A percentile compares a stretch with the other conserved stretches of the same genome.
phyloP scores from a whole-genome alignment of 2,888 invertebrate species.

The Philereme vetulata region DNA sequence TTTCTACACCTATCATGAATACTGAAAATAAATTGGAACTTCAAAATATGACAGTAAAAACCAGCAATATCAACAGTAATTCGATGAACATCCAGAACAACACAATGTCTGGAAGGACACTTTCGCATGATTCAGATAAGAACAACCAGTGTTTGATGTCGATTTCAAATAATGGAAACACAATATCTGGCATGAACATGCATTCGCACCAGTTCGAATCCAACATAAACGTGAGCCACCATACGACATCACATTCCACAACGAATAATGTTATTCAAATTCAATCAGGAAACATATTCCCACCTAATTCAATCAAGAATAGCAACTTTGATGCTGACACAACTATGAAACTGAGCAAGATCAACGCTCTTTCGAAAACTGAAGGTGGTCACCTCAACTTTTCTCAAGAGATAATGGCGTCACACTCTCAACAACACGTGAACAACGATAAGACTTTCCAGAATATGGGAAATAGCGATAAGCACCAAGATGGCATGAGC shows the following conservation, averaged over 20 bases:
- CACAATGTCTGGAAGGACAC: constrained; percentile 55
- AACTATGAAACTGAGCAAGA: constrained; percentile 75
- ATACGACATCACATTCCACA: constrained; percentile 65
- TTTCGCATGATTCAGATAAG: constrained; percentile 69
- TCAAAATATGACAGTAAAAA: constrained; percentile 66
- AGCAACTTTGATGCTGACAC: constrained; percentile 77
- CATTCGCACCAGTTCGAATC: constrained; percentile 75
- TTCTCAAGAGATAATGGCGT: constrained; percentile 77
- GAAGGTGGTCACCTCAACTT: constrained; percentile 79
- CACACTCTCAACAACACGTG: constrained; percentile 74
- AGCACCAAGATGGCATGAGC: constrained; percentile 66
- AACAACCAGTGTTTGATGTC: constrained; percentile 68
- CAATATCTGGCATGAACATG: constrained; percentile 59
- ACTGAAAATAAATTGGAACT: constrained; percentile 68
- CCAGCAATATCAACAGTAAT: constrained; percentile 56
- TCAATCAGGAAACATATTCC: constrained; percentile 75
- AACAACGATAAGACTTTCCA: constrained; percentile 77
- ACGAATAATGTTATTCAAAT: constrained; percentile 78
- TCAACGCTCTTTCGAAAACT: constrained; percentile 75
- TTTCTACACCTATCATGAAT: constrained; percentile 51
- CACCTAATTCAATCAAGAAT: constrained; percentile 68
- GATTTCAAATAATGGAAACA: constrained; percentile 57
- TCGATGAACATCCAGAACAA: constrained; percentile 65
- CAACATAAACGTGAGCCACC: constrained; percentile 67
- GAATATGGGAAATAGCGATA: constrained; percentile 70